phyloP scores from a whole-genome alignment of 2,113 vertebrate species.

The Neotragus pygmaeus region DNA sequence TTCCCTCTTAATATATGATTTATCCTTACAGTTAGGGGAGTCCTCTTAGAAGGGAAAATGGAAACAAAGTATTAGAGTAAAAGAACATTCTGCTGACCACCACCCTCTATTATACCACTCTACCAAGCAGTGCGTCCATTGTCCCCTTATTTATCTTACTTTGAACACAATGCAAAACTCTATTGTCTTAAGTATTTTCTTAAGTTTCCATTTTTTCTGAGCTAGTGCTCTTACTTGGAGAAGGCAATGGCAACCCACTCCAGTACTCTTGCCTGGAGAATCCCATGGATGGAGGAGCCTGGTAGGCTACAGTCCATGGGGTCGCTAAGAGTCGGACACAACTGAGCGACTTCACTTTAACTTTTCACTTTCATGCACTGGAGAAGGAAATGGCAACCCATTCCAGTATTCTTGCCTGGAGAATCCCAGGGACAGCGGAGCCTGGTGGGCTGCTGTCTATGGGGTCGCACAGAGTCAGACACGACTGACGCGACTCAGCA shows the following conservation, averaged over 20 bases:
- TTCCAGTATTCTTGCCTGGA: too few species aligned
- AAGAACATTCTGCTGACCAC: not conserved
- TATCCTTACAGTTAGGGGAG: not conserved
- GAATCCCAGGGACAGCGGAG: too few species aligned
- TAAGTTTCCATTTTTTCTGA: not conserved
- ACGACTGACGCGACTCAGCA: accelerated
- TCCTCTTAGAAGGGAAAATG: not conserved
- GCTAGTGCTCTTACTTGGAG: not conserved
- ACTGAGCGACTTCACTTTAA: too few species aligned
- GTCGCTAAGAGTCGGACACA: too few species aligned
- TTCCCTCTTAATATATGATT: not conserved
- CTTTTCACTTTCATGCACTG: too few species aligned
- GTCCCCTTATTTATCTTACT: not conserved
- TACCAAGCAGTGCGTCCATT: not conserved
- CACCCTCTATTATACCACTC: not conserved
- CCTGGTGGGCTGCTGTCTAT: too few species aligned
- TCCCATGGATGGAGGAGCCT: too few species aligned
- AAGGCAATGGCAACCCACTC: too few species aligned
- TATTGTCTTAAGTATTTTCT: not conserved
- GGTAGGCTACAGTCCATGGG: too few species aligned
- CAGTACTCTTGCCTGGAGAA: too few species aligned
- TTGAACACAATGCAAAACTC: not conserved
- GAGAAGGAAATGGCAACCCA: too few species aligned
- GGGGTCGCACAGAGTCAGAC: too few species aligned
- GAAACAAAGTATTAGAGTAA: not conserved